A percentile compares a stretch with the other conserved stretches of the same genome.
Evolutionary conservation across 2,797 vertebrate species (phyloP).

Genomic region (Anas acuta): DNA sequence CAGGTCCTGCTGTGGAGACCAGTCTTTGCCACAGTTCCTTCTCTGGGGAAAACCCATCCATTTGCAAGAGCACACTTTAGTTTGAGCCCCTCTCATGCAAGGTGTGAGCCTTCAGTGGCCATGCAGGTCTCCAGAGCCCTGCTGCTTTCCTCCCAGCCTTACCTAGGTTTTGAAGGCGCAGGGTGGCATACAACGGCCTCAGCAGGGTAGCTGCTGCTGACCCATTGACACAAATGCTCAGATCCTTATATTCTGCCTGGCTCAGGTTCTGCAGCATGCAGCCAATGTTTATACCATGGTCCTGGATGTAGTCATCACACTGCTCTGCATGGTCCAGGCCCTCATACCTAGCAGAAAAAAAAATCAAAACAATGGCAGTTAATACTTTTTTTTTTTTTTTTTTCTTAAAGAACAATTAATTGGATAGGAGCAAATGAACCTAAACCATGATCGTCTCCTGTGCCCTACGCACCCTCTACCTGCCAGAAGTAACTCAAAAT

Average conservation of each 20-base stretch:
- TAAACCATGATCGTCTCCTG: accelerated
- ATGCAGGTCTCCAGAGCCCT: accelerated
- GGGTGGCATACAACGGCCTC: conserved; percentile 67
- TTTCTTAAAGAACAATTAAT: background rate
- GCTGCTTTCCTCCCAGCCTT: background rate
- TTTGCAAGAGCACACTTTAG: accelerated
- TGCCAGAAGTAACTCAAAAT: background rate
- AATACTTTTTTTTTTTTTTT: background rate
- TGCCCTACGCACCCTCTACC: too few species aligned
- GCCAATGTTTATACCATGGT: conserved; percentile 50
- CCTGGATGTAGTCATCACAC: conserved; percentile 67
- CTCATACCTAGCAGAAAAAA: conserved; percentile 66
- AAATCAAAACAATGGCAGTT: background rate
- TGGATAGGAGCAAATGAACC: too few species aligned
- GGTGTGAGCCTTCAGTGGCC: background rate
- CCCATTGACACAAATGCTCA: conserved; percentile 78
- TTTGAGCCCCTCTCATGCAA: background rate
- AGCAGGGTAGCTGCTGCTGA: conserved; percentile 43
- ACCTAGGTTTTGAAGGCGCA: conserved; percentile 80
- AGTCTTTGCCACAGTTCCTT: background rate
- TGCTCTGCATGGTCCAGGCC: conserved; percentile 46
- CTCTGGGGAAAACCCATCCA: background rate
- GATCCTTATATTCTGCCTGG: conserved; percentile 74
- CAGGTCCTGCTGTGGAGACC: background rate
- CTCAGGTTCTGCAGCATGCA: conserved; percentile 69